Evolutionary conservation across 2,113 vertebrate species (phyloP).

Genomic region (Hiodon alosoides): DNA sequence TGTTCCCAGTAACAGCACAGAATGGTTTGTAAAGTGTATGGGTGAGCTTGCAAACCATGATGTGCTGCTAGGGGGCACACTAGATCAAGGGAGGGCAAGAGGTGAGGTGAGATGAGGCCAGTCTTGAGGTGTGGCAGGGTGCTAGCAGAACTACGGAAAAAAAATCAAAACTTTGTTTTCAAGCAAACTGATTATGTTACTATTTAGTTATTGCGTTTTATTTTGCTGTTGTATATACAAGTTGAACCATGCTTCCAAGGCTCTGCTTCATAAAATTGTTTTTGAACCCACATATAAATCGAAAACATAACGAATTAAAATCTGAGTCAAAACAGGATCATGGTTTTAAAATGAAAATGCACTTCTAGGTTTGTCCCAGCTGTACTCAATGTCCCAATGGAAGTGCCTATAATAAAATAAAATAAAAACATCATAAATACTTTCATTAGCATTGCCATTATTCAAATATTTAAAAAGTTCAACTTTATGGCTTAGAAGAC

Average conservation of each 20-base stretch:
- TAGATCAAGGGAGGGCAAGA: slow-evolving; percentile 20
- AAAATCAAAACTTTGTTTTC: not conserved
- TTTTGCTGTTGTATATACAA: too few relatives aligned
- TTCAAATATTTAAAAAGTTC: not conserved
- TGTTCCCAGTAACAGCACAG: slow-evolving; percentile 68
- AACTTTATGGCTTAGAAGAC: too few relatives aligned
- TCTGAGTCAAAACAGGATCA: too few relatives aligned
- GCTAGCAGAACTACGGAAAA: not conserved
- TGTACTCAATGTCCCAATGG: not conserved
- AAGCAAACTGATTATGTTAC: too few relatives aligned
- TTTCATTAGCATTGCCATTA: not conserved
- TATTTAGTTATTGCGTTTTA: too few relatives aligned
- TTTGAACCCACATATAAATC: too few relatives aligned
- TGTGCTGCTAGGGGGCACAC: slow-evolving; percentile 77
- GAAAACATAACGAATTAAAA: too few relatives aligned
- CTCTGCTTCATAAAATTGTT: too few relatives aligned
- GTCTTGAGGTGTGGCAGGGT: not conserved
- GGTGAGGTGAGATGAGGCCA: not conserved
- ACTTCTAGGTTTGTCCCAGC: not conserved
- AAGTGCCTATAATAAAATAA: not conserved
- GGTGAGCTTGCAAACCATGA: slow-evolving; percentile 77
- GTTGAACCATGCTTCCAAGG: too few relatives aligned
- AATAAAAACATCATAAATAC: not conserved
- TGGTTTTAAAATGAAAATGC: not conserved
- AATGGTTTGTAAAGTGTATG: slow-evolving; percentile 69